Evolutionary conservation across 2,888 invertebrate genomes (phyloP).

Genomic region (Platerodrilus igneus): DNA sequence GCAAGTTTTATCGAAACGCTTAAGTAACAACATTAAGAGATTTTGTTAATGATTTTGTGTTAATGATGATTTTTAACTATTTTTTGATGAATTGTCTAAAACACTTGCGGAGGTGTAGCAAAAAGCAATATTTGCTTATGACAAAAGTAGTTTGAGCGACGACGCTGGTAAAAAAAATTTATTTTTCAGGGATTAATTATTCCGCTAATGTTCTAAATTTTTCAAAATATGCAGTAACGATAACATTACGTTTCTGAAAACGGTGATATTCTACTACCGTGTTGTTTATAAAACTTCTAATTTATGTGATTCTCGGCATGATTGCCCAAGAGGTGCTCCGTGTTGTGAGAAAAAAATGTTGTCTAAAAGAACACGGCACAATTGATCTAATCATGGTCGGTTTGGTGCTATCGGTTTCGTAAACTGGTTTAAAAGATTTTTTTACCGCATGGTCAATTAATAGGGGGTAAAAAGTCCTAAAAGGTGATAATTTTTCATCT

Average conservation of each 20-base stretch:
- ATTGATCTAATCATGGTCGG: background rate
- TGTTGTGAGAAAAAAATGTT: slow-evolving; percentile 6
- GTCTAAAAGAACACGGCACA: background rate
- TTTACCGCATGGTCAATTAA: slow-evolving; percentile 8
- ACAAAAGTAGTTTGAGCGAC: slow-evolving; percentile 5
- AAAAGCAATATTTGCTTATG: slow-evolving; percentile 2
- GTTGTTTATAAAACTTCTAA: slow-evolving; percentile 37
- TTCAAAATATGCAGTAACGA: slow-evolving; percentile 7
- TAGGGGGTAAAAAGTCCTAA: slow-evolving; percentile 34
- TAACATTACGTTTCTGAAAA: slow-evolving; percentile 34
- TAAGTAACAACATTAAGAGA: slow-evolving; percentile 11
- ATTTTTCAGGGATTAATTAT: background rate
- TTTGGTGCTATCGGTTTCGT: background rate
- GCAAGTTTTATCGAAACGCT: slow-evolving; percentile 5
- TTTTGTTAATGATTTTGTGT: slow-evolving; percentile 2
- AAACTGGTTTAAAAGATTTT: slow-evolving; percentile 7
- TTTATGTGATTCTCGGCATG: slow-evolving; percentile 31
- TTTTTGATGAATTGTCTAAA: too few relatives aligned
- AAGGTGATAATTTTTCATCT: slow-evolving; percentile 39
- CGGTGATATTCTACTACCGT: slow-evolving; percentile 32
- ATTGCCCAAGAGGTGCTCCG: slow-evolving; percentile 21
- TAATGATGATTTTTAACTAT: slow-evolving; percentile 1
- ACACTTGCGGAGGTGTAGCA: slow-evolving; percentile 1
- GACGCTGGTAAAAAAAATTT: slow-evolving; percentile 9
- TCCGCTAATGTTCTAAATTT: too few relatives aligned